Conservation (phyloP, 2,888 invertebrate genomes). For the Caenorhabditis sinica region DNA sequence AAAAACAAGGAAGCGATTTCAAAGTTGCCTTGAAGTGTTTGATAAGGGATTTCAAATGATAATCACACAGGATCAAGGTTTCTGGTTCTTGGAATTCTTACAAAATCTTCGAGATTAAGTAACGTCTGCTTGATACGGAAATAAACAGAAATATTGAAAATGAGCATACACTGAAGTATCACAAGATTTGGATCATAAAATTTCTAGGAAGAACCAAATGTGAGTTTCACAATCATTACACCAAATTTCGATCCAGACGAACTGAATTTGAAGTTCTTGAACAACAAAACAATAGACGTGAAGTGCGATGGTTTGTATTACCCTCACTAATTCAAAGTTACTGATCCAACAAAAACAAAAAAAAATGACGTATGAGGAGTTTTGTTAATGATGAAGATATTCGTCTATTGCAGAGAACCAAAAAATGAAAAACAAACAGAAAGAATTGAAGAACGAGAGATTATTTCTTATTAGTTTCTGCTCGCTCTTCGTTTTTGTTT, state of each 20-base stretch:
- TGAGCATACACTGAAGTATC: too few relatives aligned
- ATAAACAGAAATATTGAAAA: not conserved
- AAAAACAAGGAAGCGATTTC: not conserved
- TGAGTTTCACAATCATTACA: too few relatives aligned
- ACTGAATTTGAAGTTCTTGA: too few relatives aligned
- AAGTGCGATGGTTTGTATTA: not conserved
- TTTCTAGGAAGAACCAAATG: too few relatives aligned
- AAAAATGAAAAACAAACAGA: constrained; percentile 37
- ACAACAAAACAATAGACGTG: too few relatives aligned
- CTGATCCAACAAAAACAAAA: not conserved
- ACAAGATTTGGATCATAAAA: not conserved
- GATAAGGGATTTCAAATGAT: not conserved
- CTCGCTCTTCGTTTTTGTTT: not conserved
- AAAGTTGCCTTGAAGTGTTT: constrained; percentile 6
- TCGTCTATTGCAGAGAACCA: constrained; percentile 36
- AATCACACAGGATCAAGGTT: not conserved
- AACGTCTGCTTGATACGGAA: not conserved
- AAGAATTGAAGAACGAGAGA: constrained; percentile 9
- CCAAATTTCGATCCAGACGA: too few relatives aligned
- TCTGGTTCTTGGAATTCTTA: constrained; percentile 5
- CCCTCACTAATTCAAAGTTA: not conserved
- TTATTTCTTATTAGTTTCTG: constrained; percentile 23
- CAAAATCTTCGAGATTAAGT: not conserved
- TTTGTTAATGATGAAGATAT: constrained; percentile 18
- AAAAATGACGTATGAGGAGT: constrained; percentile 15